A percentile compares a stretch with the other conserved stretches of the same genome.
These are phyloP conservation scores for Mesorhabditis sp. DNA, from an alignment of 2,888 invertebrate genomes.

Conservation along the genomic window DNA sequence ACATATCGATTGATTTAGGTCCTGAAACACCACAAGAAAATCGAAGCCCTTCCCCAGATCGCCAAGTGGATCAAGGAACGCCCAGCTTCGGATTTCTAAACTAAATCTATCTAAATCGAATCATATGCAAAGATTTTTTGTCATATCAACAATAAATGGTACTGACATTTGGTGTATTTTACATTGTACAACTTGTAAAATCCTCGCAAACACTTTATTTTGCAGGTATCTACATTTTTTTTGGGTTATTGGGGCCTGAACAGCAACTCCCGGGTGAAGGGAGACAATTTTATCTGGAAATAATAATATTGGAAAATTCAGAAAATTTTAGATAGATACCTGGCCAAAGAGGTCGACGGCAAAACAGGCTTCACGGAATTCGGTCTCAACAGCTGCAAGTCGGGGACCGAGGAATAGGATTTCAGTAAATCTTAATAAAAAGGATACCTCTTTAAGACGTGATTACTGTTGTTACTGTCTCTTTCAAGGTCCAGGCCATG, in stretches of 20 bases:
- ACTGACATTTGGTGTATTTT: not conserved
- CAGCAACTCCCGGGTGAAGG: too few relatives aligned
- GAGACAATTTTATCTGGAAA: not conserved
- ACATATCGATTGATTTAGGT: too few relatives aligned
- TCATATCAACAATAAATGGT: not conserved
- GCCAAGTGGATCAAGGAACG: not conserved
- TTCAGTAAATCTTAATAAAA: too few relatives aligned
- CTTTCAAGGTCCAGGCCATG: too few relatives aligned
- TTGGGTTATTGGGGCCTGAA: too few relatives aligned
- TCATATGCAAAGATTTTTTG: too few relatives aligned
- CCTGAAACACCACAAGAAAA: not conserved
- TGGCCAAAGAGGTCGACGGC: conserved; percentile 4
- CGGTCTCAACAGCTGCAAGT: not conserved
- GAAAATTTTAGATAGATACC: not conserved
- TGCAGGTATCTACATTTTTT: too few relatives aligned
- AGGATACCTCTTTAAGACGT: too few relatives aligned
- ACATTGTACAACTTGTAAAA: too few relatives aligned
- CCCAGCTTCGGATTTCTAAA: not conserved
- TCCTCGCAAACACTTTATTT: too few relatives aligned
- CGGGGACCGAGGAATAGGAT: not conserved
- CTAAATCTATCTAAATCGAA: not conserved
- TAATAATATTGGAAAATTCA: not conserved
- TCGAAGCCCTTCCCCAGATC: not conserved
- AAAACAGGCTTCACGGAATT: not conserved
- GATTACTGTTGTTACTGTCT: too few relatives aligned